Percentiles rank a stretch among this genome's conserved stretches.
Evolutionary conservation across 2,888 invertebrate genomes (phyloP).

Genomic region (Drosophila trichaetosa): DNA sequence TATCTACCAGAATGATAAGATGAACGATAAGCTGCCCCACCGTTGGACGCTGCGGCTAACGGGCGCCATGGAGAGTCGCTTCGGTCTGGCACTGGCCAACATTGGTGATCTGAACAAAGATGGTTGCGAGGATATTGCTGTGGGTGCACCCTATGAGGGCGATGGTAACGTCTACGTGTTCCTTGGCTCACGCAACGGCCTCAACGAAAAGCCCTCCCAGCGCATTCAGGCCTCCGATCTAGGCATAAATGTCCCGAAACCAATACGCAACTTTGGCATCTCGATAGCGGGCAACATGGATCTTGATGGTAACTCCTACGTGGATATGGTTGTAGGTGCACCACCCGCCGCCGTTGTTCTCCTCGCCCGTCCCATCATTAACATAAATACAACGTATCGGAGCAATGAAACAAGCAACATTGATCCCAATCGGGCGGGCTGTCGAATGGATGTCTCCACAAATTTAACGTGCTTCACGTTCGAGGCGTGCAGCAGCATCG

Average conservation of each 20-base stretch:
- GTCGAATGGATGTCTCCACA: conserved; percentile 88
- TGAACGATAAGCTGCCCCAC: conserved; percentile 86
- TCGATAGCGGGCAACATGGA: conserved; percentile 97
- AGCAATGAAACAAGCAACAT: conserved; percentile 90
- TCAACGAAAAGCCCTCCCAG: conserved; percentile 89
- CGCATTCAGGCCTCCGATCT: conserved; percentile 89
- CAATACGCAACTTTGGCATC: conserved; percentile 94
- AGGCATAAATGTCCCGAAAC: conserved; percentile 84
- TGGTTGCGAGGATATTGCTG: conserved; percentile 95
- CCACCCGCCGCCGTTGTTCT: conserved; percentile 90
- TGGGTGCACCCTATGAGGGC: conserved; percentile 98
- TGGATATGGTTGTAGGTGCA: conserved; percentile 95
- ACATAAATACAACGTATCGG: conserved; percentile 91
- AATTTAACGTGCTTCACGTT: conserved; percentile 92
- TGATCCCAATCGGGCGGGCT: conserved; percentile 91
- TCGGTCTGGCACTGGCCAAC: conserved; percentile 95
- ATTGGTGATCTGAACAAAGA: conserved; percentile 98
- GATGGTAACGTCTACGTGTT: conserved; percentile 96
- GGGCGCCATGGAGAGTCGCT: conserved; percentile 93
- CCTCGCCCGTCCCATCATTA: conserved; percentile 95
- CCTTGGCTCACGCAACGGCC: conserved; percentile 91
- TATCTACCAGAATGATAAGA: conserved; percentile 88
- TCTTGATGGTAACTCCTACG: conserved; percentile 97
- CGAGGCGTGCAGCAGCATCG: conserved; percentile 92
- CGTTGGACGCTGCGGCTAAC: conserved; percentile 88